Evolutionary conservation across 2,888 invertebrate species (phyloP).

Genomic region (Drosophila rubida): DNA sequence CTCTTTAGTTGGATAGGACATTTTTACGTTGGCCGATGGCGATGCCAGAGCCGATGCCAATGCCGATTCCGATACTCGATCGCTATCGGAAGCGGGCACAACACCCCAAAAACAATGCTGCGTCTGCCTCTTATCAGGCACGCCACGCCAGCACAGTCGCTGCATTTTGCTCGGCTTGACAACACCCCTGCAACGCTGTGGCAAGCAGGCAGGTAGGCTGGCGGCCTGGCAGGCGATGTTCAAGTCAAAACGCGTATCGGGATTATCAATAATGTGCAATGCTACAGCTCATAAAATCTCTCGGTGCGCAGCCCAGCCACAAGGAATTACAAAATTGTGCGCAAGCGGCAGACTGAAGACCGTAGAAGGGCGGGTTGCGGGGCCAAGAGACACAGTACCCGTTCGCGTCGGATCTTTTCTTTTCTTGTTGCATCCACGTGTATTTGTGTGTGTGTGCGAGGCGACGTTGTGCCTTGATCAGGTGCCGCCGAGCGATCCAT

Average conservation of each 20-base stretch:
- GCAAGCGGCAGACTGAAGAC: slow-evolving; percentile 45
- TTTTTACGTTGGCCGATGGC: slow-evolving; percentile 40
- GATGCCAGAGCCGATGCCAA: too few relatives aligned
- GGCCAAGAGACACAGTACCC: slow-evolving; percentile 21
- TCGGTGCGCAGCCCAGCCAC: slow-evolving; percentile 41
- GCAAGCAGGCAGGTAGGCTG: slow-evolving; percentile 22
- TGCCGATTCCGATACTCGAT: slow-evolving; percentile 58
- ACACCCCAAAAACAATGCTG: slow-evolving; percentile 72
- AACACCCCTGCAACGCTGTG: slow-evolving; percentile 68
- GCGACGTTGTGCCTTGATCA: slow-evolving; percentile 65
- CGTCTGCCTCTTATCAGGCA: slow-evolving; percentile 57
- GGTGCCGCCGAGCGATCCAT: slow-evolving; percentile 68
- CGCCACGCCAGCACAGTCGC: background rate
- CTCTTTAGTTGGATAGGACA: slow-evolving; percentile 58
- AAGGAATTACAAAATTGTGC: slow-evolving; percentile 71
- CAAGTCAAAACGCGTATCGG: slow-evolving; percentile 66
- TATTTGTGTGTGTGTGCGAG: too few relatives aligned
- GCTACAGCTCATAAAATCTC: slow-evolving; percentile 75
- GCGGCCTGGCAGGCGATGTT: slow-evolving; percentile 43
- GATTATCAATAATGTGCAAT: slow-evolving; percentile 77
- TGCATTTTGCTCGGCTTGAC: slow-evolving; percentile 63
- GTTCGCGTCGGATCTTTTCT: slow-evolving; percentile 14
- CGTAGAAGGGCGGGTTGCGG: slow-evolving; percentile 3
- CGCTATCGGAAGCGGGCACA: slow-evolving; percentile 67
- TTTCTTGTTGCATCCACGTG: background rate